Base-by-base conservation (phyloP, 1,140 invertebrate genomes). In the Plutomurus gul region DNA sequence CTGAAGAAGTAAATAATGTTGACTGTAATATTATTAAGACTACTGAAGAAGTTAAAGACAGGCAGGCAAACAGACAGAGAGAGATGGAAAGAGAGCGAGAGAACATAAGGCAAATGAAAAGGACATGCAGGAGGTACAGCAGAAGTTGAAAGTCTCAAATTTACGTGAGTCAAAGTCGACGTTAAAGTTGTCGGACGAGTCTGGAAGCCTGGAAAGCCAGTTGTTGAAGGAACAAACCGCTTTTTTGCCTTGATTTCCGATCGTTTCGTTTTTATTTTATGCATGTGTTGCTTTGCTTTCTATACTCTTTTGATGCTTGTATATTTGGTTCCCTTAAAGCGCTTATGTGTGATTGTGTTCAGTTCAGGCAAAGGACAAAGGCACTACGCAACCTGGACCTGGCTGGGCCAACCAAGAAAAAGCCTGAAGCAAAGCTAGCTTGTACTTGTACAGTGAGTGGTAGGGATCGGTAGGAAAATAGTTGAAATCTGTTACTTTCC, bases 61-160 rank as follows among this genome's bases (percentile, higher is more conserved):
- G 39, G n/a, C n/a, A n/a, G n/a, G n/a, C n/a, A n/a, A n/a, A n/a
- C n/a, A n/a, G n/a, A n/a, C n/a, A n/a, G n/a, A n/a, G n/a, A n/a
- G n/a, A n/a, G n/a, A n/a, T n/a, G n/a, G 39, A 43, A 13, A 7
- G 39, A 43, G n/a, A n/a, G n/a, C 11, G 39, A 13, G 16, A 27
- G 56, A 65, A 65, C 56, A 65, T 25, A 65, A 65, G 56, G 56
- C 56, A 65, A 18, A 18, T 33, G 25, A 13, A 36, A 65, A 65
- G 56, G 56, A 65, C 56, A 65, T 65, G 56, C 56, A n/a, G 56
- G 56, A 65, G 56, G 56, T 65, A n/a, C n/a, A 65, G 56, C 56
- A 4, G 18, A 65, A 65, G 56, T 65, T 65, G 27, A 65, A 65
- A 65, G 27, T 65, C 56, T 65, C 56, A 65, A 65, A 30, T 65